Conservation (phyloP, 2,113 vertebrate species). For the Pristiophorus japonicus region DNA sequence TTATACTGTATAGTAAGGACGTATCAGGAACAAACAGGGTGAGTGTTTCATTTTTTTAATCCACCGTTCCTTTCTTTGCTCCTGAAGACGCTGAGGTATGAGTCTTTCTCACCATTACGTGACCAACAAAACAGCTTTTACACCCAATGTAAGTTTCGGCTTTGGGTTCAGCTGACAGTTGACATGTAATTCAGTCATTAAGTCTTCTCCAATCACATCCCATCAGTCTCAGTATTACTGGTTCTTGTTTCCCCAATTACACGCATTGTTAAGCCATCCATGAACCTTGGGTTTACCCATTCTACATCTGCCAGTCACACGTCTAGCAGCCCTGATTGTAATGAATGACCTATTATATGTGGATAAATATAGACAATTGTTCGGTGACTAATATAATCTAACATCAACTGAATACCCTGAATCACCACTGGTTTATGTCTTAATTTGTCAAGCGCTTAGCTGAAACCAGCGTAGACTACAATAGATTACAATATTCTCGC, state of each 20-base stretch:
- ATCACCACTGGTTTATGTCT: background rate
- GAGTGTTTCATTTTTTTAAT: background rate
- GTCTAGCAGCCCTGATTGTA: background rate
- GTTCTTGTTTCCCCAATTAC: background rate
- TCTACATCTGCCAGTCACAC: background rate
- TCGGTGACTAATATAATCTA: background rate
- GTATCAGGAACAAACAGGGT: background rate
- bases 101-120: background rate
- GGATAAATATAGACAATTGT: background rate
- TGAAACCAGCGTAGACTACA: background rate
- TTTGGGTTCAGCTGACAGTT: background rate
- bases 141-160: background rate
- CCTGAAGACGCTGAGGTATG: background rate
- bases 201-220: background rate
- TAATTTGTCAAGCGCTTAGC: background rate
- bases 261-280: background rate
- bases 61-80: background rate
- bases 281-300: background rate
- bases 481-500: background rate
- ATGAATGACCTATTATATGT: background rate
- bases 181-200: conserved; percentile 18
- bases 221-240: background rate
- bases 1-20: too few relatives aligned
- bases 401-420: background rate
- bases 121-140: background rate